Percentiles rank a stretch among this genome's conserved stretches.
These are phyloP conservation scores for Cacoxenus indagator DNA, from an alignment of 2,888 invertebrate genomes.

Conservation along the genomic window DNA sequence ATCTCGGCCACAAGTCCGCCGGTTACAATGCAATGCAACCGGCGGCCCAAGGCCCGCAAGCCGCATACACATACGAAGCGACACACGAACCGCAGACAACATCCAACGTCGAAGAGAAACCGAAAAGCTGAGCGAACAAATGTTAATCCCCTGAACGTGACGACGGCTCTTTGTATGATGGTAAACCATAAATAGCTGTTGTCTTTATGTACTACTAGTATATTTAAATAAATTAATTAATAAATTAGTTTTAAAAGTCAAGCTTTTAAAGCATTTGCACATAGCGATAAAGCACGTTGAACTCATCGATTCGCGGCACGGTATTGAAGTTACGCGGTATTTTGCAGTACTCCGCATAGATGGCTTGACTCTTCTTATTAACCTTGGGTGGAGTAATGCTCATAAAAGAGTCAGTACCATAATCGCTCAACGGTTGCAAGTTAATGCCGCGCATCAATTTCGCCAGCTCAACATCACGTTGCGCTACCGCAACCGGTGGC, in stretches of 20 bases:
- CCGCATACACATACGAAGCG: conserved; percentile 47
- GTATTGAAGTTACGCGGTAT: conserved; percentile 58
- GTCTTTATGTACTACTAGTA: conserved; percentile 37
- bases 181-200: conserved; percentile 47
- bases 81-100: conserved; percentile 28
- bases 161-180: conserved; percentile 40
- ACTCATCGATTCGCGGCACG: conserved; percentile 62
- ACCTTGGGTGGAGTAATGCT: conserved; percentile 64
- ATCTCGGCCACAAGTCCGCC: conserved; percentile 38
- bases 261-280: conserved; percentile 50
- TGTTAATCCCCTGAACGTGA: conserved; percentile 21
- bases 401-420: conserved; percentile 64
- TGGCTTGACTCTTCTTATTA: conserved; percentile 54
- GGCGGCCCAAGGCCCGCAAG: conserved; percentile 35
- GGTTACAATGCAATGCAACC: conserved; percentile 59
- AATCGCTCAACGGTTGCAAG: conserved; percentile 60
- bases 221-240: conserved; percentile 34
- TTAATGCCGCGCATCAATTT: conserved; percentile 59
- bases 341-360: conserved; percentile 67
- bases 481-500: conserved; percentile 42
- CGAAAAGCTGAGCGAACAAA: conserved; percentile 4
- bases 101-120: background rate
- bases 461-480: conserved; percentile 55
- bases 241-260: background rate
- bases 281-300: conserved; percentile 56